Evolutionary conservation across 2,797 vertebrate species (phyloP).

Genomic region (Argentina silus): DNA sequence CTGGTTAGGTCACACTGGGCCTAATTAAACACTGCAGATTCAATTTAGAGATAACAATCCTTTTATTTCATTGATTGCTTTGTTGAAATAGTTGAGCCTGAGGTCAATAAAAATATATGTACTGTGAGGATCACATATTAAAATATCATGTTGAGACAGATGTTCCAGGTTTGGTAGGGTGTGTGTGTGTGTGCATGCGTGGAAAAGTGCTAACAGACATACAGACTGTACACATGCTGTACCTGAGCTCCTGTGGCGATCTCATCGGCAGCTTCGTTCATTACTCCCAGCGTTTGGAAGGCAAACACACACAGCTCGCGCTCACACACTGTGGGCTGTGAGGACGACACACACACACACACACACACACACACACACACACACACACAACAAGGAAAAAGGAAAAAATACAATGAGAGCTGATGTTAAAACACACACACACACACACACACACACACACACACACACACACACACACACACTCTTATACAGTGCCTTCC

Average conservation of each 20-base stretch:
- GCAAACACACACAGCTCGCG: constrained; percentile 91
- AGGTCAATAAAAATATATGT: too few species aligned
- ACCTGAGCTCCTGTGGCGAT: constrained; percentile 93
- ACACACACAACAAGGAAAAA: background rate
- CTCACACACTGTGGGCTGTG: constrained; percentile 89
- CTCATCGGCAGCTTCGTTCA: constrained; percentile 92
- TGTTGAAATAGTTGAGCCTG: too few species aligned
- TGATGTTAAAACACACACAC: background rate
- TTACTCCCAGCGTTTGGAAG: constrained; percentile 91
- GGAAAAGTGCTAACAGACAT: too few species aligned
- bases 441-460: constrained; percentile 16
- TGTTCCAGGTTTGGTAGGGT: too few species aligned
- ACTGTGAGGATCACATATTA: too few species aligned
- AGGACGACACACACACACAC: constrained; percentile 1
- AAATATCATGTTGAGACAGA: too few species aligned
- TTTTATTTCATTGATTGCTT: too few species aligned
- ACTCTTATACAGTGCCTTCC: background rate
- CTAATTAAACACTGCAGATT: too few species aligned
- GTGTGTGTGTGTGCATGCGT: constrained; percentile 9
- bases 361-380: constrained; percentile 6
- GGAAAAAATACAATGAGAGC: too few species aligned
- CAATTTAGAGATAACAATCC: too few species aligned
- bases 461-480: constrained; percentile 13
- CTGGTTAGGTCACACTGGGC: too few species aligned
- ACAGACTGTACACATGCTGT: constrained; percentile 28